Conservation (phyloP, 2,113 vertebrate species). For the Nothocercus julius region DNA sequence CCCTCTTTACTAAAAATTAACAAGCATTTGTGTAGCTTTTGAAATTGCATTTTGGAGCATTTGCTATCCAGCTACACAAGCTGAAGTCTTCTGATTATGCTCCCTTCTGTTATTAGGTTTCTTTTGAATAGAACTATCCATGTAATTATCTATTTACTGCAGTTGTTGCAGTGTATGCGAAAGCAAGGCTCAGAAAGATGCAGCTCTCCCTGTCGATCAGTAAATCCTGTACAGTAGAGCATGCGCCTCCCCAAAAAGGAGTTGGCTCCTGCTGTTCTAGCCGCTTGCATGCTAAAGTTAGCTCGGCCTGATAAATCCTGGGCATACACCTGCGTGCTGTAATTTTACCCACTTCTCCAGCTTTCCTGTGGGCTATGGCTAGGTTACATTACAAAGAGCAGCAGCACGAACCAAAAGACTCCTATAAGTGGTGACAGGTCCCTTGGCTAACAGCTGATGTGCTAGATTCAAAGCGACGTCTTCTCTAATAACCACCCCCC, state of each 20-base stretch:
- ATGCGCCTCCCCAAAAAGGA: neutral
- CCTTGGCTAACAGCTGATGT: neutral
- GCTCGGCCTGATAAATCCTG: neutral
- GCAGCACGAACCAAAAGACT: neutral
- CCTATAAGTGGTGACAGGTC: neutral
- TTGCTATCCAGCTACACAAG: neutral
- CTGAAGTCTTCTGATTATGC: neutral
- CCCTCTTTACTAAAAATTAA: neutral
- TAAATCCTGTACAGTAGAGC: accelerated
- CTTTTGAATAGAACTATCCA: neutral
- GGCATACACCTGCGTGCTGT: accelerated
- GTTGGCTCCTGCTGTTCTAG: neutral
- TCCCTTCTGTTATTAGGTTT: neutral
- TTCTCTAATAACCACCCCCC: neutral
- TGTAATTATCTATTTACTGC: accelerated
- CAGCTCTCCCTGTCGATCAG: neutral
- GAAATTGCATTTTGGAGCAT: neutral
- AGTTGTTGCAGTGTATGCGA: accelerated
- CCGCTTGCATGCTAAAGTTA: accelerated
- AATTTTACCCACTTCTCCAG: neutral
- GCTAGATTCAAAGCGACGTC: constrained; percentile 17
- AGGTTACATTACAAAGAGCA: neutral
- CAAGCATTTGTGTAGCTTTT: neutral
- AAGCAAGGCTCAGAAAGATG: neutral
- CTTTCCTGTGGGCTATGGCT: neutral